These are phyloP conservation scores for Actinia tenebrosa DNA, from an alignment of 64 coral and sea anemone species.

Conservation along the genomic window DNA sequence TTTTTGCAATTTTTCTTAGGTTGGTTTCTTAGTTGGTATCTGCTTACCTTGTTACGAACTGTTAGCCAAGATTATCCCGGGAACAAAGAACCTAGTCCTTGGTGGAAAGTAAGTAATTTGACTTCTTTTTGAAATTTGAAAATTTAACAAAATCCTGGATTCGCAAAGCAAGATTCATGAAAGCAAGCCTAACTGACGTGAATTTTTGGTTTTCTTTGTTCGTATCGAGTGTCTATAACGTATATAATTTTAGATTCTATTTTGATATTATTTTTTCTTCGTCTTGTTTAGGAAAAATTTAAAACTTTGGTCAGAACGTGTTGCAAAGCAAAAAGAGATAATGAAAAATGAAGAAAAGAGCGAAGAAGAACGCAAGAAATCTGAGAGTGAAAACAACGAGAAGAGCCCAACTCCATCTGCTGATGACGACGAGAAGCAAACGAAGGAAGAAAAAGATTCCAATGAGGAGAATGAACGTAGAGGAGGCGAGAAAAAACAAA, in stretches of 20 bases:
- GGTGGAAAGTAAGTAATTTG: slow-evolving; percentile 76
- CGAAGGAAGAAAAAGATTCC: not conserved
- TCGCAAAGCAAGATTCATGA: too few species aligned
- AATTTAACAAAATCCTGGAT: too few species aligned
- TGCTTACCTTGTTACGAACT: slow-evolving; percentile 97
- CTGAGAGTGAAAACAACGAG: slow-evolving; percentile 24
- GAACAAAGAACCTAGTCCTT: slow-evolving; percentile 71
- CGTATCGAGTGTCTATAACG: too few species aligned
- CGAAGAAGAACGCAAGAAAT: slow-evolving; percentile 9
- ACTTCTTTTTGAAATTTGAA: too few species aligned
- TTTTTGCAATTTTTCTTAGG: slow-evolving; percentile 23
- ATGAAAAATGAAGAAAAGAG: slow-evolving; percentile 2
- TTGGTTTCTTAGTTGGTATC: slow-evolving; percentile 95
- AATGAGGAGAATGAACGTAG: slow-evolving; percentile 4
- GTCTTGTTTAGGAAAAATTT: slow-evolving; percentile 32
- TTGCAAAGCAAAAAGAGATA: slow-evolving; percentile 57
- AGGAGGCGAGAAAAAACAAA: not conserved
- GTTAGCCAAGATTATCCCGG: slow-evolving; percentile 68
- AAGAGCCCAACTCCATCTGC: slow-evolving; percentile 19
- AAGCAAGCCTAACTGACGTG: too few species aligned
- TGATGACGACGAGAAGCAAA: not conserved
- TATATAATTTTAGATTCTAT: too few species aligned
- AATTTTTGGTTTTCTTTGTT: too few species aligned
- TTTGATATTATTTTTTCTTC: not conserved
- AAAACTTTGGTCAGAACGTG: slow-evolving; percentile 43